These are phyloP conservation scores for Gambelia wislizenii DNA, from an alignment of 2,797 vertebrate species.

Conservation along the genomic window DNA sequence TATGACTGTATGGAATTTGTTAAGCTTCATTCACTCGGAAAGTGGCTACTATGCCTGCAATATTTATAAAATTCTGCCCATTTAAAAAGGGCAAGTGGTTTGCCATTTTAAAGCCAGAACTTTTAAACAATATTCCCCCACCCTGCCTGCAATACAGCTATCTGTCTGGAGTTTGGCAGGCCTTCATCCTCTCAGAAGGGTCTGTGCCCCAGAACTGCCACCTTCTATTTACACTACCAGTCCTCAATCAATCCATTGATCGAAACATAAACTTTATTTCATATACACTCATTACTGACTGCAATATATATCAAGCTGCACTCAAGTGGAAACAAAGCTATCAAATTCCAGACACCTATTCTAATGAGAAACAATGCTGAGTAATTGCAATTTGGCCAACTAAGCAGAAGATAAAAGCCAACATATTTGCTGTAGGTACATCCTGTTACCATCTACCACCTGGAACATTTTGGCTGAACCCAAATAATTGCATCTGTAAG, in stretches of 20 bases:
- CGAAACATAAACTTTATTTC: neutral
- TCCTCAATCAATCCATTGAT: neutral
- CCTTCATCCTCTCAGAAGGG: neutral
- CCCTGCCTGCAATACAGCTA: no score
- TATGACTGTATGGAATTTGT: no score
- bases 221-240: neutral
- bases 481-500: constrained; percentile 34
- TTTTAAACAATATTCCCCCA: no score
- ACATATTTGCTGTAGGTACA: constrained; percentile 17
- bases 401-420: constrained; percentile 15
- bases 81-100: no score
- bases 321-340: constrained; percentile 12
- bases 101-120: no score
- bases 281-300: neutral
- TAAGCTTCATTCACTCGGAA: no score
- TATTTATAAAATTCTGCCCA: no score
- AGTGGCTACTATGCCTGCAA: no score
- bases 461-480: constrained; percentile 41
- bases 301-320: neutral
- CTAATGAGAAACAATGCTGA: constrained; percentile 7
- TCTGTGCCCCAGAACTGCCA: neutral
- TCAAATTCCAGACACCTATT: neutral
- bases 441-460: constrained; percentile 4
- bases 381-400: neutral
- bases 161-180: neutral